A percentile compares a stretch with the other conserved stretches of the same genome.
These are phyloP conservation scores for Pemphigus obesinymphae DNA, from an alignment of 1,140 invertebrate species.

Conservation along the genomic window DNA sequence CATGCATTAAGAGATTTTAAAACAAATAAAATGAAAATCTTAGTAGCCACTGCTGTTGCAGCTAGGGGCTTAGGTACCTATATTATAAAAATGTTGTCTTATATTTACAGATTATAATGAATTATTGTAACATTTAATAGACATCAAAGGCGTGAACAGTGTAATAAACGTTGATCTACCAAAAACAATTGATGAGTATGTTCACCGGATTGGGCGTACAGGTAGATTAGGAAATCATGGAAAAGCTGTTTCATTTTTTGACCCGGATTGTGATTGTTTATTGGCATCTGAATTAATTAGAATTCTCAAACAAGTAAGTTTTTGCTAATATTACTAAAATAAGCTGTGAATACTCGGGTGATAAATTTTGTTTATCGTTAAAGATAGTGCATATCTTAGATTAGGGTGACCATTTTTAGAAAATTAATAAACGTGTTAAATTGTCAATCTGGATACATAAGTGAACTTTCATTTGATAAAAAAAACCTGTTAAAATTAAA, in stretches of 20 bases:
- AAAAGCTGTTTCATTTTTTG: conserved; percentile 43
- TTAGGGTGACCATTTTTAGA: too few relatives aligned
- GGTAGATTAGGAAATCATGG: conserved; percentile 82
- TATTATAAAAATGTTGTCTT: not conserved
- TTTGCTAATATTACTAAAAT: not conserved
- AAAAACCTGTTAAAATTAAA: too few relatives aligned
- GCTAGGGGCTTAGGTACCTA: conserved; percentile 43
- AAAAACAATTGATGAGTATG: conserved; percentile 93
- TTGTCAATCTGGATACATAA: too few relatives aligned
- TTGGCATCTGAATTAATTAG: conserved; percentile 33
- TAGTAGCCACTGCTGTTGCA: conserved; percentile 93
- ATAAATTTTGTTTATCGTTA: too few relatives aligned
- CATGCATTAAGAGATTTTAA: conserved; percentile 90
- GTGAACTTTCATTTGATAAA: not conserved
- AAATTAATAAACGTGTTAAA: too few relatives aligned
- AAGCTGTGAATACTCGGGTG: too few relatives aligned
- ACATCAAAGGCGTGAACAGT: conserved; percentile 96
- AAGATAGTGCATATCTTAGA: too few relatives aligned
- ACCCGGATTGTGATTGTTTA: conserved; percentile 6
- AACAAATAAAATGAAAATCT: conserved; percentile 85
- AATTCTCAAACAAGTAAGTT: conserved; percentile 42
- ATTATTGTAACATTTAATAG: conserved; percentile 51
- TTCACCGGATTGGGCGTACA: conserved; percentile 95
- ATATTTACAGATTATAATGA: not conserved
- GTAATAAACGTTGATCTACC: conserved; percentile 97